Base-by-base conservation (phyloP, 2,888 invertebrate species). In the Noctuana brunneofusca region DNA sequence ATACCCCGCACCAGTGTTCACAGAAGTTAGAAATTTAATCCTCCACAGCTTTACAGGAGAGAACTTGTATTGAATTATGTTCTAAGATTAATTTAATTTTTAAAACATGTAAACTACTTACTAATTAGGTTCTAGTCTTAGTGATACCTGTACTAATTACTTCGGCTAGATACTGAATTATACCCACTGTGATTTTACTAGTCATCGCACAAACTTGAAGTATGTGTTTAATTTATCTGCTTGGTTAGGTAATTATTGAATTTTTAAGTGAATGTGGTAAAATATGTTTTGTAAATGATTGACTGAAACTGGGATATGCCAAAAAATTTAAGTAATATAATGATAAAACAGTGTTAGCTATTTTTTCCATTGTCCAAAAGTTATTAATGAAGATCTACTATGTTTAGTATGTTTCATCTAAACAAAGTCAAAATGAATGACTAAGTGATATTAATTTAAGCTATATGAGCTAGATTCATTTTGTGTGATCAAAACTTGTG, bases 391-490 rank as follows among this genome's bases (percentile, higher is more conserved):
- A 27, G 27, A 27, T 8, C 3, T 27, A 27, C 3, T 22, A 5
- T 12, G 4, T 46, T 12, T 20, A 2, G 1, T 20, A 46, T 11
- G 46, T 46, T 43, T 20, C 18, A 38, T 14, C 38, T 38, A 16
- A 41, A 41, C 16, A 16, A 41, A 27, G 20, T 18, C 16, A 16
- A 41, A 27, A 30, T 18, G 55, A 24, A 22, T 54, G 48, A 9
- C 38, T 35, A 24, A 88, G 90, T 90, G 90, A 91, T 91, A 90
- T 87, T 90, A 90, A 87, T 85, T 87, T 89, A 89, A 87, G 89
- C 81, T 76, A 80, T 81, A 83, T 77, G 71, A 75, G 76, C 78
- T 86, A 85, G 82, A 82, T 87, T 87, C 85, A 83, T 86, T 84
- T 83, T 86, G 84, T 84, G 79, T 60, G 48, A 30, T 60, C 35